These are phyloP conservation scores for Cryptops parisi DNA, from an alignment of 2,888 invertebrate species.

Conservation along the genomic window DNA sequence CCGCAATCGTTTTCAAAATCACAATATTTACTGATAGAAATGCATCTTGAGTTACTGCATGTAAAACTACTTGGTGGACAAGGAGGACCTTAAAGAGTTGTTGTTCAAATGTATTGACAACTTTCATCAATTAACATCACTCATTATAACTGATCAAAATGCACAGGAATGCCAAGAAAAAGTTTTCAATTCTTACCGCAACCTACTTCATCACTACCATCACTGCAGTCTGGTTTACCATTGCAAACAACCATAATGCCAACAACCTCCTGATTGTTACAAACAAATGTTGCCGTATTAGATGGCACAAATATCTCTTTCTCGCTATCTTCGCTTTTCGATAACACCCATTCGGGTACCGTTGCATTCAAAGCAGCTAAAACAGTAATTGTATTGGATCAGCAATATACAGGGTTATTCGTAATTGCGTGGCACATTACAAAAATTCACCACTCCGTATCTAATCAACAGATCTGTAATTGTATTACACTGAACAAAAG, in stretches of 20 bases:
- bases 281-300: conserved; percentile 19
- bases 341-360: not conserved
- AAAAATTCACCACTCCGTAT: too few relatives aligned
- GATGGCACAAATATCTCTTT: too few relatives aligned
- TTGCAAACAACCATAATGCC: conserved; percentile 25
- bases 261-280: conserved; percentile 23
- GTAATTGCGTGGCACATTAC: too few relatives aligned
- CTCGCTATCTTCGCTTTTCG: too few relatives aligned
- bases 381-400: too few relatives aligned
- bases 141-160: not conserved
- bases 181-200: conserved; percentile 25
- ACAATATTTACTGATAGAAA: conserved; percentile 26
- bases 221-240: conserved; percentile 24
- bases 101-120: not conserved
- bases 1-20: conserved; percentile 34
- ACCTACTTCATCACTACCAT: conserved; percentile 25
- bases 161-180: not conserved
- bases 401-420: too few relatives aligned
- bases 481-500: too few relatives aligned
- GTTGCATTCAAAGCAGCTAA: too few relatives aligned
- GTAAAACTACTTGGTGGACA: conserved; percentile 22
- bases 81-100: conserved; percentile 4
- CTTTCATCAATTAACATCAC: too few relatives aligned
- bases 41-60: conserved; percentile 21
- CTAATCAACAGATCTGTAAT: too few relatives aligned